Evolutionary conservation across 2,797 vertebrate genomes (phyloP), one percentile per base, ranked within the genome.

Genomic region (Chloroceryle amazona): DNA sequence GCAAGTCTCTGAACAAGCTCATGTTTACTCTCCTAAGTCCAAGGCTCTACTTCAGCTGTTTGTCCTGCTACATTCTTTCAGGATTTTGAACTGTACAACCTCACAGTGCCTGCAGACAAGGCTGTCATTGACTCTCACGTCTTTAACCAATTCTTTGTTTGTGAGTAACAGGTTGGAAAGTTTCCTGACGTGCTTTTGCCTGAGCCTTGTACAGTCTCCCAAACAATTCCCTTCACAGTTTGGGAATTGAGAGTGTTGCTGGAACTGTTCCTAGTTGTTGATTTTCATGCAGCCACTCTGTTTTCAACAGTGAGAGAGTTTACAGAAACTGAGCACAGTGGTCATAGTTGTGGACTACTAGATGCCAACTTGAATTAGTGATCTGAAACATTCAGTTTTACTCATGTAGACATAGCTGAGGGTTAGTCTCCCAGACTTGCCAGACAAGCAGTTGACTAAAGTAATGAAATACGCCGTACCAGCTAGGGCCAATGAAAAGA

Each of bases 381-480:
- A 51, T 23, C 22, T n/a, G 42, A 84, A 84, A 42, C 4, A 20
- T 33, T 67, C 2, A n/a, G 65, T 89, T 93, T 75, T 58, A 75
- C 42, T 51, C 22, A 20, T 3, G 0, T 9, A 60, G 81, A 42
- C 0, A 0, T 31, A 10, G 0, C 49, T 78, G 61, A 71, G 61
- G 52, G 60, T 63, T 67, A 67, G 37, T 65, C 46, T 78, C 17
- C n/a, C 26, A 72, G 58, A 13, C 5, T 13, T 51, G 28, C 6
- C 1, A 1, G 46, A 31, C 20, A 81, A 62, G 66, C 41, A 61
- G 9, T 51, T 86, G 76, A 31, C 26, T 90, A 22, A 83, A 84
- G 39, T 31, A 1, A 0, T 58, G 11, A 84, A 68, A 46, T 74
- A 41, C 0, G 0, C 37, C 54, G 10, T 71, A 21, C 55, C 33